phyloP scores from a whole-genome alignment of 2,113 vertebrate species.

The Falcunculus frontatus region DNA sequence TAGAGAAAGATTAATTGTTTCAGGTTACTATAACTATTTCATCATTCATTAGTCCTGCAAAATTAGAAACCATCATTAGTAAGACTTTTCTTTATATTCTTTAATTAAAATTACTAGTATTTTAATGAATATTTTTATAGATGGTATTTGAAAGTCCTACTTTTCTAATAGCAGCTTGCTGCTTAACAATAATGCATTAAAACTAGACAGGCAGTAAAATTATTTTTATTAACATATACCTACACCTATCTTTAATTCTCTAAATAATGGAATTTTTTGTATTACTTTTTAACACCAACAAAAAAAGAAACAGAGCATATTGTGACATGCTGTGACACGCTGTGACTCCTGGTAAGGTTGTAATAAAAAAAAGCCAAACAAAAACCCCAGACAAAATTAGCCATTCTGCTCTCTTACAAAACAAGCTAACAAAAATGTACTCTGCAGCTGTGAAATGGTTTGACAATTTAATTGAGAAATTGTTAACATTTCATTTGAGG shows the following conservation, averaged over 20 bases:
- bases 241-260: neutral
- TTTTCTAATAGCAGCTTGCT: neutral
- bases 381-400: neutral
- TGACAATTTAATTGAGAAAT: neutral
- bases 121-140: neutral
- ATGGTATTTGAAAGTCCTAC: neutral
- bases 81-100: neutral
- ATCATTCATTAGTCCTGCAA: neutral
- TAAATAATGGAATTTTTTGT: neutral
- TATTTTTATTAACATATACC: neutral
- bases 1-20: neutral
- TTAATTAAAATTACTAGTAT: neutral
- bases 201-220: neutral
- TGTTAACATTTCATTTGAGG: neutral
- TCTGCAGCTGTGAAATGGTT: neutral
- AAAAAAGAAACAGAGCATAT: neutral
- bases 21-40: neutral
- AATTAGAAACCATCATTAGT: neutral
- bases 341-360: neutral
- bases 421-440: neutral
- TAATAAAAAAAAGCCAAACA: fast-evolving
- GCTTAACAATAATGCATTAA: neutral
- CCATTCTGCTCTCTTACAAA: neutral
- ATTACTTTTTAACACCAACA: neutral
- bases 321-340: neutral